Evolutionary conservation across 2,797 vertebrate genomes (phyloP), one percentile per base, ranked within the genome.

Genomic region (Sebastolobus alascanus): DNA sequence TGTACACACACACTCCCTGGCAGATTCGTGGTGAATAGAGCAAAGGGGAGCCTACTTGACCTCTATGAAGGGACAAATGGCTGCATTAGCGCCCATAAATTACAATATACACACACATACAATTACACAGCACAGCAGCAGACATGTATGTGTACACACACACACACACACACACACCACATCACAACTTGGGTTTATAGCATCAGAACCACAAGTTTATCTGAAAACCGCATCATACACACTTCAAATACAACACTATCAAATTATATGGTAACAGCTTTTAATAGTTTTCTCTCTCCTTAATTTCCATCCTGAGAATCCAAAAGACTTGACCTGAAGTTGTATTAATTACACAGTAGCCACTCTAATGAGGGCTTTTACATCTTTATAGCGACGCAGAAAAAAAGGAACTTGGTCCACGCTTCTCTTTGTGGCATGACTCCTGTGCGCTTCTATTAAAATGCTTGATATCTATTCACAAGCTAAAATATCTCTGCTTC

Each of bases 41-140:
- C 87, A 90, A 92, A 91, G 85, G 87, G 85, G 90, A 91, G 80
- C 78, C 85, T 80, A 93, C 90, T 94, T 94, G 91, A 95, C 93
- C 92, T 91, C 81, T 37, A 43, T 74, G 79, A 89, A 75, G 88
- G 87, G 79, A 94, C 91, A 94, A 93, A 94, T 86, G 87, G 86
- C 82, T 25, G 77, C 87, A 93, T 94, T 93, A 95, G 88, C 55
- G 72, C 75, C 75, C 82, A 90, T 84, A 90, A 91, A 94, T 94
- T 92, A 93, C 59, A 80, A 81, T 38, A 79, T 5, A 55, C 8
- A 22, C 27, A 70, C 18, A 63, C 77, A 71, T 50, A 73, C 59
- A 81, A 70, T 67, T 77, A 77, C 68, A 71, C 69, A 68, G 55
- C 14, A 31, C 31, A 79, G 67, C 38, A 40, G 35, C 58, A 29